A percentile compares a stretch with the other conserved stretches of the same genome.
Conservation (phyloP, 1,140 invertebrate genomes). For the Bombus turneri region DNA sequence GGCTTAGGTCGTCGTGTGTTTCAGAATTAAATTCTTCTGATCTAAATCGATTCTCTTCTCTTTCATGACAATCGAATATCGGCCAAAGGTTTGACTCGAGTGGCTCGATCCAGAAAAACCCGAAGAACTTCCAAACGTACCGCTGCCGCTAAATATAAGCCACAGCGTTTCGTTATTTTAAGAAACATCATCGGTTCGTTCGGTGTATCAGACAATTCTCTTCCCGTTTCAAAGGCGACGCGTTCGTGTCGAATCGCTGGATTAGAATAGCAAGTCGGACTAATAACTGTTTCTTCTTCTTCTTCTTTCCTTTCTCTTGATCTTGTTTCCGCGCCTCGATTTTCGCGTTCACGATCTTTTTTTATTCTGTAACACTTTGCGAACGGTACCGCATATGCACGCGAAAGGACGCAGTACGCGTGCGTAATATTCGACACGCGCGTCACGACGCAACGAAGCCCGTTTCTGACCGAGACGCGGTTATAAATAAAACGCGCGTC, state of each 20-base stretch:
- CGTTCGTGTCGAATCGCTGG: not conserved
- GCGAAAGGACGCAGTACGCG: slow-evolving; percentile 46
- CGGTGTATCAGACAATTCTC: slow-evolving; percentile 10
- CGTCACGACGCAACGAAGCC: slow-evolving; percentile 52
- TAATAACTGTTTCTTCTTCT: not conserved
- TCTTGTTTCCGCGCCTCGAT: no score
- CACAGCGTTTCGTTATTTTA: slow-evolving; percentile 25
- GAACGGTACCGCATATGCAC: slow-evolving; percentile 1
- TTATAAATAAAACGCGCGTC: slow-evolving; percentile 68
- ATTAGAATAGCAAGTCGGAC: slow-evolving; percentile 17
- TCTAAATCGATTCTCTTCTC: not conserved
- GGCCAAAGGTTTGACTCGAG: no score
- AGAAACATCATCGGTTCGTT: slow-evolving; percentile 18
- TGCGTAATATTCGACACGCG: slow-evolving; percentile 69
- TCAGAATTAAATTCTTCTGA: no score
- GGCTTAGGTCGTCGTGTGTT: no score
- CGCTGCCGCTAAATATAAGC: slow-evolving; percentile 7
- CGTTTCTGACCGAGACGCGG: slow-evolving; percentile 41
- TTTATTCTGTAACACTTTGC: slow-evolving; percentile 26
- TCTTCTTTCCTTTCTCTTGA: not conserved
- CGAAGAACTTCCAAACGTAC: slow-evolving; percentile 6
- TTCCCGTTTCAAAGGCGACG: not conserved
- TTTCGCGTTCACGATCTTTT: not conserved
- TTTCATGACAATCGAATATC: not conserved
- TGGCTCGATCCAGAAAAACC: not conserved